phyloP scores from a whole-genome alignment of 2,888 invertebrate genomes.

The Ryuthela nishihirai region DNA sequence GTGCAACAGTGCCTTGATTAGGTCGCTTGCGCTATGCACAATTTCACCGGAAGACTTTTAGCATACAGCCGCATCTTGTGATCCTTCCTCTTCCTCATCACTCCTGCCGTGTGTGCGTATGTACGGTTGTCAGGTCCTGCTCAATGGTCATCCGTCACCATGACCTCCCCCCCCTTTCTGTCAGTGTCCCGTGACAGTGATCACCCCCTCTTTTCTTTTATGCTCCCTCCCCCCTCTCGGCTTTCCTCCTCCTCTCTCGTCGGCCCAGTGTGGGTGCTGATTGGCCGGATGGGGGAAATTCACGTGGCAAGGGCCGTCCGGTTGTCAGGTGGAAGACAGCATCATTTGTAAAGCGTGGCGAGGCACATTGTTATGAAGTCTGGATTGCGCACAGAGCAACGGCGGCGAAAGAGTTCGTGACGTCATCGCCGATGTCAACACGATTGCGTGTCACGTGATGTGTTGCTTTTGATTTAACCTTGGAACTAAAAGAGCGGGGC shows the following conservation, averaged over 20 bases:
- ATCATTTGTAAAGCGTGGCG: constrained; percentile 33
- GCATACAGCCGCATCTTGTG: too few species aligned
- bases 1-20: constrained; percentile 5
- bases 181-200: too few species aligned
- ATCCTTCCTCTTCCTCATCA: too few species aligned
- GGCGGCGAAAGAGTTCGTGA: too few species aligned
- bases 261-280: constrained; percentile 30
- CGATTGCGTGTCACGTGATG: too few species aligned
- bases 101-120: constrained; percentile 19
- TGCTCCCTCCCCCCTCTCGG: constrained; percentile 1
- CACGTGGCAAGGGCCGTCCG: not conserved
- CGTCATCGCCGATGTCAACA: too few species aligned
- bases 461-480: too few species aligned
- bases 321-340: constrained; percentile 27
- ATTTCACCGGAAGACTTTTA: too few species aligned
- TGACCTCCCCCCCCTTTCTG: constrained; percentile 6
- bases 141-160: constrained; percentile 21
- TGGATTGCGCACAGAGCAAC: constrained; percentile 12
- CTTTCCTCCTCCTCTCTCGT: constrained; percentile 3
- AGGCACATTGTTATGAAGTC: constrained; percentile 19
- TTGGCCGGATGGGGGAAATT: constrained; percentile 27
- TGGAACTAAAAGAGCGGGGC: too few species aligned
- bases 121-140: constrained; percentile 8
- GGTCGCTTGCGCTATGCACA: too few species aligned
- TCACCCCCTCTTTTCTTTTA: too few species aligned